These are phyloP conservation scores for Denticeps clupeoides DNA, from an alignment of 2,797 vertebrate genomes.

Conservation along the genomic window DNA sequence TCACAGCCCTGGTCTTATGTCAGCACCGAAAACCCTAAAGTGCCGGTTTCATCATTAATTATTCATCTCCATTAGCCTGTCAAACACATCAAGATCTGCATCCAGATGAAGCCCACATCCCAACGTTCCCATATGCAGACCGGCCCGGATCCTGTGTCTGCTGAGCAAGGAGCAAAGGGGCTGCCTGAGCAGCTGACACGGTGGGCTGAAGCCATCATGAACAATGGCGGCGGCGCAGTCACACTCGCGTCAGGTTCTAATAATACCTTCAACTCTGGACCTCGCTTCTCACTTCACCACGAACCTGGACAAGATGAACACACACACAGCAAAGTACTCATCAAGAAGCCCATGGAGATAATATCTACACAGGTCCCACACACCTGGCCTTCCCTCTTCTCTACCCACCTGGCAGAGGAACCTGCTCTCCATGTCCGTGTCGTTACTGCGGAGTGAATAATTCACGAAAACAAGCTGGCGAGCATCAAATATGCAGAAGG, in stretches of 20 bases:
- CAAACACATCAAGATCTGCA: neutral
- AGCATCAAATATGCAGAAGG: slow-evolving; percentile 60
- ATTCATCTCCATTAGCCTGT: too few relatives aligned
- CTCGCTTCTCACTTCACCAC: neutral
- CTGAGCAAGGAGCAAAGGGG: slow-evolving; percentile 3
- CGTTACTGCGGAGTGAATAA: slow-evolving; percentile 57
- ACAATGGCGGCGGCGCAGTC: slow-evolving; percentile 13
- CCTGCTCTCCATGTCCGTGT: neutral
- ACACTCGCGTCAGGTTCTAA: neutral
- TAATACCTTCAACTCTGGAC: too few relatives aligned
- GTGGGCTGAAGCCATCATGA: slow-evolving; percentile 9
- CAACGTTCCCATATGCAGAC: neutral
- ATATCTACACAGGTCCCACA: neutral
- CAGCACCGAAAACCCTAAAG: too few relatives aligned
- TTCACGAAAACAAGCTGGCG: slow-evolving; percentile 65
- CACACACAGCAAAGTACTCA: neutral
- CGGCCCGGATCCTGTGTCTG: neutral
- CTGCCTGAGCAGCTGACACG: slow-evolving; percentile 7
- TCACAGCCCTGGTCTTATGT: too few relatives aligned
- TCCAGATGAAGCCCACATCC: too few relatives aligned
- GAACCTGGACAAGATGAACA: neutral
- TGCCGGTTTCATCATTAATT: too few relatives aligned
- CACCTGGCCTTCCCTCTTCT: neutral
- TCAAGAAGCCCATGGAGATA: neutral
- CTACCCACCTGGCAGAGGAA: neutral